Evolutionary conservation across 2,888 invertebrate species (phyloP), one percentile per base, ranked within the genome.

Genomic region (Frankliniella fusca): DNA sequence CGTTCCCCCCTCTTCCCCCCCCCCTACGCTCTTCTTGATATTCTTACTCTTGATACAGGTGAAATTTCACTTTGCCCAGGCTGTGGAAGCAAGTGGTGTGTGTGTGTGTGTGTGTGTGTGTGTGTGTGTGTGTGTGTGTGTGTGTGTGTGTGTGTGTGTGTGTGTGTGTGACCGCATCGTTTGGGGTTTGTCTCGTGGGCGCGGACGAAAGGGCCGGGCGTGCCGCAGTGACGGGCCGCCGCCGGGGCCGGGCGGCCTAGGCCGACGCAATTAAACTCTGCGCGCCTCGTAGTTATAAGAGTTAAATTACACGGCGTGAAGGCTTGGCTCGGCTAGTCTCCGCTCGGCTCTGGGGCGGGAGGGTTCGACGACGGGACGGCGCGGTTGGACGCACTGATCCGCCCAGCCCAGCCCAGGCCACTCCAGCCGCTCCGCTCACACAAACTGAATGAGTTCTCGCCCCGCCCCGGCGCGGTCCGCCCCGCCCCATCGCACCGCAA

Each of bases 241-340:
- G 83, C 82, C 38, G 79, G 81, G 61, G 82, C 81, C 80, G 82
- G 81, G 76, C 65, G 76, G 65, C 76, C 83, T 50, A 50, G 54
- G 15, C 54, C 54, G 54, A 54, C 70, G 70, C 70, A 70, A 70
- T 70, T 70, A 70, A 70, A 70, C 70, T 70, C n/a, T 3, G 38
- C 38, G 70, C 23, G 70, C 70, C 11, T 9, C 9, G 70, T 70
- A 7, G 23, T 70, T 70, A 70, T n/a, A 23, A 23, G 70, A 70
- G 70, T 70, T 70, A 70, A 70, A 70, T 70, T 70, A 70, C 70
- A 23, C 23, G 23, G 23, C 70, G 70, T 38, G 38, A 38, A 2
- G 38, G 38, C 38, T 38, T 5, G 38, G 38, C 38, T 38, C 38
- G 38, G 38, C 38, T 38, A 2, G 38, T 2, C 38, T 38, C 38